A percentile compares a stretch with the other conserved stretches of the same genome.
These are phyloP conservation scores for Tiphia femorata DNA, from an alignment of 2,888 invertebrate species.

Conservation along the genomic window DNA sequence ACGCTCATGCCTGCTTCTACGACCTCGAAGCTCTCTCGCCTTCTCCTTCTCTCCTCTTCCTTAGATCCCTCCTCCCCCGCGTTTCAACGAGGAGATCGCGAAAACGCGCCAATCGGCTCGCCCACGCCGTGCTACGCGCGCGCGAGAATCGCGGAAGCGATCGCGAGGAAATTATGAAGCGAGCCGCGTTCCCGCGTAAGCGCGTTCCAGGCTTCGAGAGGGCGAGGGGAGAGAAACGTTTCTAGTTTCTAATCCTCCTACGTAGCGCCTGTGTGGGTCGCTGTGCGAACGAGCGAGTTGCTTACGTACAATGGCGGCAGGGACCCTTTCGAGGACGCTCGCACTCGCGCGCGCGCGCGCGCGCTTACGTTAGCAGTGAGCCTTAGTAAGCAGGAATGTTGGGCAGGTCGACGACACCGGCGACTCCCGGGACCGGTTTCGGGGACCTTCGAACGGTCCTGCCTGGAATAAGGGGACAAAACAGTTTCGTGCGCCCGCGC, in stretches of 20 bases:
- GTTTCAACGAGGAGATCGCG: neutral
- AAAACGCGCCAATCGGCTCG: neutral
- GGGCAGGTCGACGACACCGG: constrained; percentile 66
- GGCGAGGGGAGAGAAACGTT: no score
- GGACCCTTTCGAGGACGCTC: neutral
- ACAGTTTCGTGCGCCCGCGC: constrained; percentile 15
- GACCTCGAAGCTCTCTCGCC: no score
- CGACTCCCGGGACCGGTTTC: constrained; percentile 63
- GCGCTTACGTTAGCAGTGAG: constrained; percentile 30
- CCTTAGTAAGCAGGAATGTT: constrained; percentile 63
- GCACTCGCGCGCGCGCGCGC: neutral
- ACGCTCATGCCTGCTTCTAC: no score
- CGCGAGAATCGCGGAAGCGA: no score
- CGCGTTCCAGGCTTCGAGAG: no score
- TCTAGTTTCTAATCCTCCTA: no score
- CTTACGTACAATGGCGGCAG: no score
- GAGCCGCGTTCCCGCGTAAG: no score
- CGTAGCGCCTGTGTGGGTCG: no score
- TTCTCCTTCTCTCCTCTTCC: neutral
- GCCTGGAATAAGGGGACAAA: constrained; percentile 42
- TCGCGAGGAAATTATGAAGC: no score
- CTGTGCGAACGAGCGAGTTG: no score
- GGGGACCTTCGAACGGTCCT: constrained; percentile 59
- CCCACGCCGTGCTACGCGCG: neutral
- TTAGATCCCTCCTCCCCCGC: neutral